Conservation (phyloP, 2,113 vertebrate genomes). For the Sardina pilchardus region DNA sequence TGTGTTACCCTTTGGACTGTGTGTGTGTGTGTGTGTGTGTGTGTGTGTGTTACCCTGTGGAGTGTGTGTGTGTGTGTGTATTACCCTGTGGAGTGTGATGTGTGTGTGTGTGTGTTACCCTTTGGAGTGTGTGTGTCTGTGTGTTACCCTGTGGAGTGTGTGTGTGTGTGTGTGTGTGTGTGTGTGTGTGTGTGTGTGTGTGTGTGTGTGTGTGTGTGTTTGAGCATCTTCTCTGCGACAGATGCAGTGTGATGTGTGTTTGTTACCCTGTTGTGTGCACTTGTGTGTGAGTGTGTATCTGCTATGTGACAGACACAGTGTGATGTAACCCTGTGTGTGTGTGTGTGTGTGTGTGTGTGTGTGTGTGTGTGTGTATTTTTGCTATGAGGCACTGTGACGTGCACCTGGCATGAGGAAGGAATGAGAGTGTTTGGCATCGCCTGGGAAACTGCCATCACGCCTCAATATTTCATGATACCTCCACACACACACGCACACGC, state of each 20-base stretch:
- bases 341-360: background rate
- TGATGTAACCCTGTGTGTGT: background rate
- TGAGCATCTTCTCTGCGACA: too few relatives aligned
- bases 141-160: background rate
- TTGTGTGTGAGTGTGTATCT: background rate
- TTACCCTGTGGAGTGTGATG: too few relatives aligned
- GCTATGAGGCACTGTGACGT: background rate
- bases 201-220: background rate
- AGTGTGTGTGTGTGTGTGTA: background rate
- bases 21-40: background rate
- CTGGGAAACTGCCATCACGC: too few relatives aligned
- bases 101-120: background rate
- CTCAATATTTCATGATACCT: too few relatives aligned
- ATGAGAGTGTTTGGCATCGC: too few relatives aligned
- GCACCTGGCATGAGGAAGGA: too few relatives aligned
- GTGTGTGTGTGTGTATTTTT: background rate
- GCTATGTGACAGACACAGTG: too few relatives aligned
- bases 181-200: too few relatives aligned
- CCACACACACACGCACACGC: too few relatives aligned
- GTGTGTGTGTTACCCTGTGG: background rate
- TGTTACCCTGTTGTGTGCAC: background rate
- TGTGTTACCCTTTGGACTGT: background rate
- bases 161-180: too few relatives aligned
- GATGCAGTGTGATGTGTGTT: too few relatives aligned
- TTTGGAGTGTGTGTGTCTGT: background rate